A percentile compares a stretch with the other conserved stretches of the same genome.
These are phyloP conservation scores for Thecocarcelia acutangulata DNA, from an alignment of 2,888 invertebrate genomes.

Conservation along the genomic window DNA sequence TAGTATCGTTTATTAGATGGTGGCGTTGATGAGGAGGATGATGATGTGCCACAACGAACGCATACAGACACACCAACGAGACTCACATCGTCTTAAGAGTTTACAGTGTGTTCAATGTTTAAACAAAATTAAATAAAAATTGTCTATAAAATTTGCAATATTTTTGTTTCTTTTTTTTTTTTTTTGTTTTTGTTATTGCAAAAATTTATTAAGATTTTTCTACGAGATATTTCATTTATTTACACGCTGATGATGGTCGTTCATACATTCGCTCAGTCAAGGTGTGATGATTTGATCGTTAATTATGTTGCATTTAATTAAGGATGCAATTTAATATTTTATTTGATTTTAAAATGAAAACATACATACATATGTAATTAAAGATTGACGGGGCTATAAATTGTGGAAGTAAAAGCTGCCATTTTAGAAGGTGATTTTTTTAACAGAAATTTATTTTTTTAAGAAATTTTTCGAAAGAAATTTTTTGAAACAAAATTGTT, in stretches of 20 bases:
- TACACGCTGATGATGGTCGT: constrained; percentile 10
- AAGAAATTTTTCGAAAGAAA: too few relatives aligned
- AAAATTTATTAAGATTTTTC: constrained; percentile 31
- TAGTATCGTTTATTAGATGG: constrained; percentile 49
- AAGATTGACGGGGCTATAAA: too few relatives aligned
- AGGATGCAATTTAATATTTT: neutral
- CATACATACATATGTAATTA: too few relatives aligned
- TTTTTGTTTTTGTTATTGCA: neutral
- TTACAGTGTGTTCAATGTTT: constrained; percentile 21
- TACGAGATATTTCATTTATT: constrained; percentile 36
- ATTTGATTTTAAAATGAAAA: neutral
- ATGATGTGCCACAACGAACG: constrained; percentile 18
- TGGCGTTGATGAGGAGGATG: constrained; percentile 3
- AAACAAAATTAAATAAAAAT: constrained; percentile 39
- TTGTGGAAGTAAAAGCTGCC: too few relatives aligned
- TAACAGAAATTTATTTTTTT: too few relatives aligned
- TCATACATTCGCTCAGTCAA: neutral
- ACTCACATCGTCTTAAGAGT: constrained; percentile 14
- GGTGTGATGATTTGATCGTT: constrained; percentile 14
- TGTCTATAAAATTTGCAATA: constrained; percentile 43
- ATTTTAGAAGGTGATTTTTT: too few relatives aligned
- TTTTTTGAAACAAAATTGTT: too few relatives aligned
- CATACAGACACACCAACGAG: constrained; percentile 17
- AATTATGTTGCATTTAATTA: constrained; percentile 22
- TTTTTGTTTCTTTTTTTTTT: constrained; percentile 1